Base-by-base conservation (phyloP, 2,797 vertebrate species). In the Cebuella pygmaea region DNA sequence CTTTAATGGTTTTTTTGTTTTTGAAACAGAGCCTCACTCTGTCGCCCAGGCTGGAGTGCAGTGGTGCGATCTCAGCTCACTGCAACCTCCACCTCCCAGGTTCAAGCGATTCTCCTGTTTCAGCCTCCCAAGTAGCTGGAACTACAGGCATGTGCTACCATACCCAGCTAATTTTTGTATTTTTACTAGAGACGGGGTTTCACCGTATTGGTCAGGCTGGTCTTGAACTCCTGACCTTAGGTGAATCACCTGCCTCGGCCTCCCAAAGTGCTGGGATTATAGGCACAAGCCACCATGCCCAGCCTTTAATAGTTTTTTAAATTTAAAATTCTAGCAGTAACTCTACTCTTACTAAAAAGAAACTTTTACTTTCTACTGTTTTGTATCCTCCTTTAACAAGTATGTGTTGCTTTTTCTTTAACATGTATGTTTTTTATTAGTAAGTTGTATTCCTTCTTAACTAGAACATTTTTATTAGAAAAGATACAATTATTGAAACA, bases 401-500 rank as follows among this genome's bases (percentile, higher is more conserved):
- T 27, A 27, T n/a, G 1, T 67, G 10, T 92, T 79, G 48, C 30
- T 79, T 80, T 91, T 78, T 79, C 48, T 80, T 74, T 12, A 72
- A 75, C 55, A 70, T 30, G 19, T 61, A 59, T 52, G 39, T 46
- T 87, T 90, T 39, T 81, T 33, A 70, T 84, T 94, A 78, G 36
- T 76, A 90, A 88, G 41, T 88, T 24, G n/a, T 36, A 48, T 39
- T 74, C 78, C 50, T 79, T 95, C 67, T 78, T 94, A 94, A 55
- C 26, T 20, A 76, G 46, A 70, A 83, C 61, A 5, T 44, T 79
- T 88, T 50, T 50, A 33, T 48, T 79, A 74, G 61, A 83, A 97
- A 90, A 61, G 14, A 88, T 75, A 78, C 4, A 88, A 50, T 57
- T 67, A 33, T 70, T 74, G 36, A 96, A 90, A 61, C 3, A 75